Evolutionary conservation across 2,888 invertebrate species (phyloP).

Genomic region (Pristionchus fissidentatus): DNA sequence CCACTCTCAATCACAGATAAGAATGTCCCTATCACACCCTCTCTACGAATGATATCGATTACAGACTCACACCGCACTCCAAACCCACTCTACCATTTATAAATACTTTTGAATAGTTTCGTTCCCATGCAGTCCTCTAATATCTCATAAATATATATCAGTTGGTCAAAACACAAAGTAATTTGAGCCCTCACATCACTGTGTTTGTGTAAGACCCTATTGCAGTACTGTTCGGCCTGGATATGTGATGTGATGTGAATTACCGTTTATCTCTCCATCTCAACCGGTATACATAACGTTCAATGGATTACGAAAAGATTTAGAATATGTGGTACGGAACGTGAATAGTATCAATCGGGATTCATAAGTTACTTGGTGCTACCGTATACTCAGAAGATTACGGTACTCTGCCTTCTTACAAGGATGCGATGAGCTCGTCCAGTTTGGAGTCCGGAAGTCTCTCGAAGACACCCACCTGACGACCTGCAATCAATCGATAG

Average conservation of each 20-base stretch:
- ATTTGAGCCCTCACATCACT: no score
- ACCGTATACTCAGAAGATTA: background rate
- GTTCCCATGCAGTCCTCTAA: no score
- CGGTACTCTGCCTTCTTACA: conserved; percentile 49
- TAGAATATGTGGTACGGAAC: conserved; percentile 19
- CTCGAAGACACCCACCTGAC: conserved; percentile 61
- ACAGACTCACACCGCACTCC: background rate
- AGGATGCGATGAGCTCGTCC: conserved; percentile 59
- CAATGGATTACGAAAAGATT: conserved; percentile 13
- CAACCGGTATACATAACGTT: conserved; percentile 33
- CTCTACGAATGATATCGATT: conserved; percentile 32
- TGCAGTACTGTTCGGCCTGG: no score
- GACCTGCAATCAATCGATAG: conserved; percentile 47
- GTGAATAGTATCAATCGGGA: conserved; percentile 15
- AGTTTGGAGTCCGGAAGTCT: conserved; percentile 60
- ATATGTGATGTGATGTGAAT: no score
- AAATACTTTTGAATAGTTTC: no score
- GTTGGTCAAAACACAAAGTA: no score
- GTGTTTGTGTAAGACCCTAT: no score
- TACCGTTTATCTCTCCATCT: conserved; percentile 37
- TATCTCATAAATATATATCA: no score
- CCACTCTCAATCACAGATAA: background rate
- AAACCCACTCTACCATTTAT: background rate
- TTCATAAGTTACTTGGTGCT: conserved; percentile 27
- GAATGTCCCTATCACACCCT: background rate